A percentile compares a stretch with the other conserved stretches of the same genome.
phyloP scores from a whole-genome alignment of 2,797 vertebrate genomes.

The Mastacembelus armatus region DNA sequence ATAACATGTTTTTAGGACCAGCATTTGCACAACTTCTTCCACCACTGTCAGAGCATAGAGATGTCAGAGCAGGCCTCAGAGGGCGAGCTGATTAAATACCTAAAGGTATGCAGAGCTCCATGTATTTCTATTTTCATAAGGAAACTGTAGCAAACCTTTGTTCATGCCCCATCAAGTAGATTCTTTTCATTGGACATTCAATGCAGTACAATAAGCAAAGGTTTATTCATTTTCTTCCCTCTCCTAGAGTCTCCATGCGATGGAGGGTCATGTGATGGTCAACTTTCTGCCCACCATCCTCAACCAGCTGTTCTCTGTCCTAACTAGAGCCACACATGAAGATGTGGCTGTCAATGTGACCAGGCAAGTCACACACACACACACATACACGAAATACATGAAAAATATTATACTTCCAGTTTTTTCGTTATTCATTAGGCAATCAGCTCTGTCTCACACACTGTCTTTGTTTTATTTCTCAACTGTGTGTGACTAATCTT shows the following conservation, averaged over 20 bases:
- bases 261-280: slow-evolving; percentile 97
- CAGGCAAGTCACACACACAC: slow-evolving; percentile 77
- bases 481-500: slow-evolving; percentile 28
- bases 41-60: slow-evolving; percentile 93
- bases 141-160: neutral
- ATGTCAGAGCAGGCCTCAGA: slow-evolving; percentile 88
- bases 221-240: neutral
- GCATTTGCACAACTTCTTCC: slow-evolving; percentile 98
- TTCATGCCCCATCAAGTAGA: slow-evolving; percentile 14
- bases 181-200: neutral
- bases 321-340: slow-evolving; percentile 91
- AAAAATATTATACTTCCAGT: no score
- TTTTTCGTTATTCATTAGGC: slow-evolving; percentile 31
- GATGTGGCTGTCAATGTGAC: slow-evolving; percentile 98
- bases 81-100: slow-evolving; percentile 94
- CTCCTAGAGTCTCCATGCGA: slow-evolving; percentile 93
- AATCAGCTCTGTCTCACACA: slow-evolving; percentile 17
- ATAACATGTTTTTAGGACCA: slow-evolving; percentile 87
- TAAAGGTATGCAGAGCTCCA: slow-evolving; percentile 87
- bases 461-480: slow-evolving; percentile 18
- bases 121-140: neutral
- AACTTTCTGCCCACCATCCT: slow-evolving; percentile 96
- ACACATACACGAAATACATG: neutral
- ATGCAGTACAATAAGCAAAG: neutral
- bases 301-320: slow-evolving; percentile 94